Evolutionary conservation across 2,888 invertebrate genomes (phyloP).

Genomic region (Drosophila dives): DNA sequence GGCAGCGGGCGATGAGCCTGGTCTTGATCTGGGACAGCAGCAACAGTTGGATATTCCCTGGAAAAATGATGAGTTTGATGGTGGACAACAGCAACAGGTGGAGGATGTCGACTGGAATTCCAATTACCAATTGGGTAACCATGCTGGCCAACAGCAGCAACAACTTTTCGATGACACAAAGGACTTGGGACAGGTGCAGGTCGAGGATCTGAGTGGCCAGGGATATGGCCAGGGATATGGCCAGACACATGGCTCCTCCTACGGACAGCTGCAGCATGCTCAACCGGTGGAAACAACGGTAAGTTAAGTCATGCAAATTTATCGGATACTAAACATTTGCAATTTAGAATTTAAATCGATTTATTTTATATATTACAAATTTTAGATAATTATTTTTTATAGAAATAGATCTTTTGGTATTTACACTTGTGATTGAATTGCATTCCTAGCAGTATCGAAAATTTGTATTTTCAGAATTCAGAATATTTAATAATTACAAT

Average conservation of each 20-base stretch:
- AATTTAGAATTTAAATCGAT: not conserved
- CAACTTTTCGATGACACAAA: constrained; percentile 22
- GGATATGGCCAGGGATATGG: constrained; percentile 27
- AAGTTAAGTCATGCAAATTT: not conserved
- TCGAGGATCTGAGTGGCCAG: constrained; percentile 50
- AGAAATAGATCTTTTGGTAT: not conserved
- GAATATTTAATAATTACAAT: not conserved
- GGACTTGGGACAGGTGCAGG: constrained; percentile 42
- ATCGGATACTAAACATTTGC: not conserved
- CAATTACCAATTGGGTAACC: constrained; percentile 28
- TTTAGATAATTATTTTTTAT: not conserved
- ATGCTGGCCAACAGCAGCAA: constrained; percentile 54
- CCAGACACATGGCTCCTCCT: constrained; percentile 17
- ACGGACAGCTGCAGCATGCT: constrained; percentile 36
- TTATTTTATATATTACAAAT: not conserved
- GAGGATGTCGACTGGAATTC: constrained; percentile 36
- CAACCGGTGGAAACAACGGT: constrained; percentile 49
- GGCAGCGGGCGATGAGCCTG: constrained; percentile 59
- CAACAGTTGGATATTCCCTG: constrained; percentile 46
- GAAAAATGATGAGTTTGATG: constrained; percentile 39
- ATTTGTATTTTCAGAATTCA: not conserved
- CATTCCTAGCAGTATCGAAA: not conserved
- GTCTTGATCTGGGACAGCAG: constrained; percentile 51
- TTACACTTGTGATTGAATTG: not conserved
- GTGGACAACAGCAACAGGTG: constrained; percentile 45